Evolutionary conservation across 2,888 invertebrate genomes (phyloP), one percentile per base, ranked within the genome.

Genomic region (Drosophila crucigera): DNA sequence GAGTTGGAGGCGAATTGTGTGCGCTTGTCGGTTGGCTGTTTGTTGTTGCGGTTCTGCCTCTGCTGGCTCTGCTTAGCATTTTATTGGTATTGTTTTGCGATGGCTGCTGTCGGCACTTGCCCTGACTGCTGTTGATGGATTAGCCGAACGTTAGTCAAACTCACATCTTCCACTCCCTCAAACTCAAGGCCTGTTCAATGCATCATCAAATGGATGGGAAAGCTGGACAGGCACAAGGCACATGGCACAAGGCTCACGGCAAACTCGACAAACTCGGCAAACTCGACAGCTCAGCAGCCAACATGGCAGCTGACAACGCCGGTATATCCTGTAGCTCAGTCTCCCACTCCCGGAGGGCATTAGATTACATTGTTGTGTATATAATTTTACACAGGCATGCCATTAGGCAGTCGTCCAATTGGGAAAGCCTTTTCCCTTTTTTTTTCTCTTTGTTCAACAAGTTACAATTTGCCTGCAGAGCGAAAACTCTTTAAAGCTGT

Each of bases 91-190:
- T 80, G 65, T 70, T 64, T 55, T 78, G 41, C 64, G 58, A 68
- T 63, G 73, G 54, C 68, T 61, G 50, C 41, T 73, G 73, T 77
- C 68, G 65, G 62, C 81, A 73, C 61, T 68, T 60, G 56, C 28
- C 37, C 59, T 39, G 54, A 19, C 76, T 90, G 78, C 64, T 71
- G 75, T 70, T 85, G 84, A 88, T 90, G 84, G 90, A 89, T 84
- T 84, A 84, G 76, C 67, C 70, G 47, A 54, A 47, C 67, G 68
- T 66, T 78, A 72, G 69, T 69, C 78, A 55, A 72, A 58, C 72
- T 56, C 50, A 39, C 33, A 6, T 22, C 25, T 9, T 19, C n/a
- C 33, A 41, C 11, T 2, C n/a, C 4, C 54, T 9, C 31, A 22
- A 41, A 22, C 56, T 5, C 39, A 53, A 33, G 19, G 47, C 30